Conservation (phyloP, 1,140 invertebrate species). For the Drosophila nebulosa region DNA sequence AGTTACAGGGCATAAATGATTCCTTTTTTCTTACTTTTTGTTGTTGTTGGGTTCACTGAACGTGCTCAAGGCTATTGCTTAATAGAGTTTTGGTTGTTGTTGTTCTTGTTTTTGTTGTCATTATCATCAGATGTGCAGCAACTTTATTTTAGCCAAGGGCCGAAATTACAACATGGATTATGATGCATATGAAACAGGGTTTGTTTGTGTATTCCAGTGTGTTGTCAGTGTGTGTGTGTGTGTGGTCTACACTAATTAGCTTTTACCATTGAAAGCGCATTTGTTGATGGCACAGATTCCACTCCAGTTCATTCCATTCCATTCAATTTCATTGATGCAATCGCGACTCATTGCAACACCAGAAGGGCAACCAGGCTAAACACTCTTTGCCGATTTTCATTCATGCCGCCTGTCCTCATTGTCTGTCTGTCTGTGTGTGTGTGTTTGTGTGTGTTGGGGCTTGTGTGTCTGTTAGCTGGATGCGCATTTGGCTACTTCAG, state of each 20-base stretch:
- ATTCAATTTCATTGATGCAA: constrained; percentile 70
- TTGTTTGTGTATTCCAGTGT: constrained; percentile 20
- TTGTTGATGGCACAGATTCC: constrained; percentile 56
- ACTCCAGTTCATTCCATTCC: constrained; percentile 54
- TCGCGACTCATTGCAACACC: constrained; percentile 25
- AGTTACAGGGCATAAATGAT: background rate
- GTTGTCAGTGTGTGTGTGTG: constrained; percentile 9
- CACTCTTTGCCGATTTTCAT: constrained; percentile 33
- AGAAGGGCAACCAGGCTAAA: background rate
- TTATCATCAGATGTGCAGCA: constrained; percentile 9
- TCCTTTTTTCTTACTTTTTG: background rate
- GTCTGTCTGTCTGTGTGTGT: constrained; percentile 7
- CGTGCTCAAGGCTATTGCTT: constrained; percentile 35
- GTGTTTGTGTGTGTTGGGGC: background rate
- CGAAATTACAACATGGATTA: background rate
- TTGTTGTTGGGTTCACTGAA: constrained; percentile 32
- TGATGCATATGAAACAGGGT: background rate
- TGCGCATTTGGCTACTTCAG: constrained; percentile 71
- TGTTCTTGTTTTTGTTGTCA: constrained; percentile 22
- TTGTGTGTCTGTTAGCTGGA: constrained; percentile 27
- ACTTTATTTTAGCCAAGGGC: constrained; percentile 1
- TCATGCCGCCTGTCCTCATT: constrained; percentile 38
- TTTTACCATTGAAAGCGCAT: constrained; percentile 59
- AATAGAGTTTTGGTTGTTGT: background rate
- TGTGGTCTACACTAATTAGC: constrained; percentile 68